phyloP scores from a whole-genome alignment of 2,797 vertebrate species.

The Scleropages formosus region DNA sequence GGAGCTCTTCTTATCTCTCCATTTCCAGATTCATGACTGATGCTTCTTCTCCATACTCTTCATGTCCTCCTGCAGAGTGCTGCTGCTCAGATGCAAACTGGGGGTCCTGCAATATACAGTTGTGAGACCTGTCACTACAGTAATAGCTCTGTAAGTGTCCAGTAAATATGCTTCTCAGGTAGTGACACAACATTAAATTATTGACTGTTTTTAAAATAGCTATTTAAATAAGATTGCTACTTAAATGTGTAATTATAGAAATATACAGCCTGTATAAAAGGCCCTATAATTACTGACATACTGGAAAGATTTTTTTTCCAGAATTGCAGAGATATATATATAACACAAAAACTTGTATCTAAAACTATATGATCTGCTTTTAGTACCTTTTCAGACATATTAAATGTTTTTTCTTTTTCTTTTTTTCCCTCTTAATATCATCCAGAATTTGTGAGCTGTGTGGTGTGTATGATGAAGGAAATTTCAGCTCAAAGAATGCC shows the following conservation, averaged over 20 bases:
- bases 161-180: too few species aligned
- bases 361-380: too few species aligned
- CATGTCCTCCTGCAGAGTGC: slow-evolving; percentile 69
- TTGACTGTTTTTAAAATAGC: too few species aligned
- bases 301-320: too few species aligned
- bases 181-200: too few species aligned
- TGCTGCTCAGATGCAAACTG: slow-evolving; percentile 90
- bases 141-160: slow-evolving; percentile 89
- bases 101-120: slow-evolving; percentile 97
- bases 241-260: too few species aligned
- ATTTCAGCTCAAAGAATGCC: slow-evolving; percentile 90
- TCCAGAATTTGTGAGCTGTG: slow-evolving; percentile 88
- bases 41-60: neutral
- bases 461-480: slow-evolving; percentile 90
- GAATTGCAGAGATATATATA: too few species aligned
- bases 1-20: neutral
- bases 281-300: too few species aligned
- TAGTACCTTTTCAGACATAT: too few species aligned
- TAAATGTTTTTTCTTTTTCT: neutral
- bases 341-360: too few species aligned
- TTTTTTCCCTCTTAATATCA: slow-evolving; percentile 5
- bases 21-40: neutral
- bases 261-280: too few species aligned
- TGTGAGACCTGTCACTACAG: slow-evolving; percentile 90
- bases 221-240: too few species aligned